Evolutionary conservation across 2,888 invertebrate species (phyloP), one percentile per base, ranked within the genome.

Genomic region (Listrodromus nycthemerus): DNA sequence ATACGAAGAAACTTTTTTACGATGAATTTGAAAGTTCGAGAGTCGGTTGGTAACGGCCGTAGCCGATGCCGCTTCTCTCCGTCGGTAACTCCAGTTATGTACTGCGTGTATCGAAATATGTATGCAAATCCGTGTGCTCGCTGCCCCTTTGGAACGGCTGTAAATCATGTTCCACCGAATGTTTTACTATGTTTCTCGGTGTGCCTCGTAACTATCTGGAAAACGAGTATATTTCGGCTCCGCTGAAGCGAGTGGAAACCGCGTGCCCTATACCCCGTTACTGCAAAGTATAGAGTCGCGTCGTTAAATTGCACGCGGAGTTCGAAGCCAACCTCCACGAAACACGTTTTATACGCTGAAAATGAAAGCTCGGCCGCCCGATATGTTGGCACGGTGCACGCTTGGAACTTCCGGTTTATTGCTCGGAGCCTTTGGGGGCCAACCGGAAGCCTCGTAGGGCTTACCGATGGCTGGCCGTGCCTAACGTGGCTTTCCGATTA

Each of bases 361-460:
- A 30, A 30, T 6, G 10, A 70, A 16, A 45, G 19, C 33, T n/a
- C n/a, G 24, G 30, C 19, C 21, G 50, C 52, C 37, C 65, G 52
- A 76, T 50, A 33, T 55, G 78, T 48, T 78, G 84, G 84, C 80
- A 71, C 55, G 52, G 41, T 33, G 33, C 73, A 19, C 61, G 45
- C 41, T 69, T 58, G 70, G 70, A 70, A 50, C 81, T 75, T 81
- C 80, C 81, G 80, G 84, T 84, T 84, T 84, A 84, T 84, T 81
- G 78, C 61, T 74, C 78, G 24, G 37, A 71, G 50, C 78, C 30
- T 65, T 70, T 5, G 58, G 66, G 71, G 65, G 55, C 79, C 24
- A 65, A 81, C 83, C 80, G 83, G 74, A 81, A 74, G 78, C 50
- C 65, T 65, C 55, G 21, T 27, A 41, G 52, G 63, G 61, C 55